Conservation (phyloP, 2,113 vertebrate genomes). For the Cnemophilus loriae region DNA sequence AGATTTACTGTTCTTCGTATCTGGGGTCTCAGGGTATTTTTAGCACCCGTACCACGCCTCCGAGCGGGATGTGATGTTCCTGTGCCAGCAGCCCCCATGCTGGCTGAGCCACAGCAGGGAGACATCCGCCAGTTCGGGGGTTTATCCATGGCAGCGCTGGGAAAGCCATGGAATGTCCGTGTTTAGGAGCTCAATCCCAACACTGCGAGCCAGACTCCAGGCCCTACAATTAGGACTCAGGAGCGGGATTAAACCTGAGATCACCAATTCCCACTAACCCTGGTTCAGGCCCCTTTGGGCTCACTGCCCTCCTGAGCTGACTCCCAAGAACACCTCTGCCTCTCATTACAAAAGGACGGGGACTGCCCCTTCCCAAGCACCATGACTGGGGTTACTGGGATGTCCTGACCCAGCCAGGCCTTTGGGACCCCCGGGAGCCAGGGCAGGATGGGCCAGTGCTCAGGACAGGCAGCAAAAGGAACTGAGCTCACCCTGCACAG, state of each 20-base stretch:
- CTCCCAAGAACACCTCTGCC: neutral
- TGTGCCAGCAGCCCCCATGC: neutral
- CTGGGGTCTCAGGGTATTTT: neutral
- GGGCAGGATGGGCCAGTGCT: accelerated
- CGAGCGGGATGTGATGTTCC: neutral
- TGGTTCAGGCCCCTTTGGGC: neutral
- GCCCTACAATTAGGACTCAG: neutral
- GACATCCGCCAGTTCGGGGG: accelerated
- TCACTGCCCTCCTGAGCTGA: neutral
- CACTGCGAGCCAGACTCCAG: neutral
- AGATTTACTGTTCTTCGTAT: neutral
- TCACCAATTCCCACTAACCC: neutral
- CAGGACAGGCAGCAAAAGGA: no score
- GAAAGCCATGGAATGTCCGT: accelerated
- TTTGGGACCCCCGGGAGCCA: accelerated
- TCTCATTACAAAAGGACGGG: neutral
- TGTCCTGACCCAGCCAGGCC: neutral
- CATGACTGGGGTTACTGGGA: neutral
- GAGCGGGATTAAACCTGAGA: neutral
- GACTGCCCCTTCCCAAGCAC: neutral
- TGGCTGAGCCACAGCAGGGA: neutral
- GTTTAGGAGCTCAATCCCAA: neutral
- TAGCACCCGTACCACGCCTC: accelerated
- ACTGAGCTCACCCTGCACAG: neutral
- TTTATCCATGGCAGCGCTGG: neutral